Evolutionary conservation across 2,797 vertebrate species (phyloP), one percentile per base, ranked within the genome.

Genomic region (Lagocephalus sceleratus): DNA sequence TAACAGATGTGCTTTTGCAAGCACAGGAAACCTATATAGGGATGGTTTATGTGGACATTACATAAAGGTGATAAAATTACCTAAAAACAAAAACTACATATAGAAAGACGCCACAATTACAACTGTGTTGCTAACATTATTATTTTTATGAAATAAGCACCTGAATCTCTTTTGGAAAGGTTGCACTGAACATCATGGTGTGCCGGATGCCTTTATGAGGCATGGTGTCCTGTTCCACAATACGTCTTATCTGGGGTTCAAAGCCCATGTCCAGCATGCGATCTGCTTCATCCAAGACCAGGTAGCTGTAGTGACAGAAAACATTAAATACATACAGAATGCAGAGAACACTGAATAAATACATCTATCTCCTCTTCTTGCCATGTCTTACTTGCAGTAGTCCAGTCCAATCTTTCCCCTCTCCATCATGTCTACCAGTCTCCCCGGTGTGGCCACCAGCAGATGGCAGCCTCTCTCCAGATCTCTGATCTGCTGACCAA

Each of bases 231-330:
- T 97, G 93, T 55, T 98, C 95, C 55, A 98, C 95, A 47, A 97
- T 97, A 61, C 95, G 92, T 25, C 95, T 88, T n/a, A 98, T 98
- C 80, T 98, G 95, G 53, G 96, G 96, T 64, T 98, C 96, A 14
- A 98, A 98, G 0, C 96, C 96, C 96, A 98, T 98, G 81, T 98
- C 96, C 82, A 98, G 85, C 96, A 98, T 98, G n/a, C 95, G 90
- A 79, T 98, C 95, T 7, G 96, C 96, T 85, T 98, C 96, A 81
- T 98, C 95, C 45, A 98, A 88, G 25, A 98, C 94, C 65, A 98
- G 81, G 70, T 97, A 98, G 54, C 96, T 98, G 23, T 7, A 38
- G 39, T 0, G 10, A 53, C 25, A n/a, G 44, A 23, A 17, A 19
- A 6, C 16, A 42, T 35, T 35, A 35, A 35, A 35, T 14, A 35